Percentiles rank a stretch among this genome's conserved stretches.
Conservation (phyloP, 2,797 vertebrate species). For the Austrolebias charrua region DNA sequence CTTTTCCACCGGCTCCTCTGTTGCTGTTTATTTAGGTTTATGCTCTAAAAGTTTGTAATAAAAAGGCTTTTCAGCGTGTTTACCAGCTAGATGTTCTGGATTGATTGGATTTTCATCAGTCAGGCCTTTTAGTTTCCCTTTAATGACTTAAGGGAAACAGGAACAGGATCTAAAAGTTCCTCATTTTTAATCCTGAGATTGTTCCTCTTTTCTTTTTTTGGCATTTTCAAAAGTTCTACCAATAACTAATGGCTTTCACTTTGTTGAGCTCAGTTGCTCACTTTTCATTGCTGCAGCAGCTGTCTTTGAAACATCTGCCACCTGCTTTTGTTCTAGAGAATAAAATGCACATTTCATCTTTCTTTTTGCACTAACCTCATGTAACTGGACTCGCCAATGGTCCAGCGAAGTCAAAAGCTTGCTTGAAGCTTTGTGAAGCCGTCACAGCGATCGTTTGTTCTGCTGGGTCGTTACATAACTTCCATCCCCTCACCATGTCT, state of each 20-base stretch:
- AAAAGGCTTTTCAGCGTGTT: conserved; percentile 13
- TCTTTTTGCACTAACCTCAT: conserved; percentile 54
- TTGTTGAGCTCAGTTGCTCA: conserved; percentile 19
- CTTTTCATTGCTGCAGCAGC: conserved; percentile 18
- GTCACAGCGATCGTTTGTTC: conserved; percentile 19
- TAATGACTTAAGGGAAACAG: conserved; percentile 24
- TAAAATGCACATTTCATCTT: conserved; percentile 20
- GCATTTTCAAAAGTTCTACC: conserved; percentile 4
- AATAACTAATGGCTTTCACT: conserved; percentile 1
- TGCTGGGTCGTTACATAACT: conserved; percentile 40
- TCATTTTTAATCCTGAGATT: conserved; percentile 32
- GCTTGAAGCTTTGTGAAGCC: conserved; percentile 38
- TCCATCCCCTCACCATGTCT: conserved; percentile 52
- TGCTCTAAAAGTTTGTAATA: conserved; percentile 13
- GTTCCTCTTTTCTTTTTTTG: conserved; percentile 21
- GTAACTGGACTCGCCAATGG: conserved; percentile 32
- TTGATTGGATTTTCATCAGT: not conserved
- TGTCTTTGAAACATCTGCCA: conserved; percentile 1
- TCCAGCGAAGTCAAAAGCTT: conserved; percentile 26
- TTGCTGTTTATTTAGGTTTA: conserved; percentile 38
- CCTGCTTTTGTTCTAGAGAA: conserved; percentile 13
- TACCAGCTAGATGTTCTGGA: conserved; percentile 16
- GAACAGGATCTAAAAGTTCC: not conserved
- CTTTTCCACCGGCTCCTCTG: conserved; percentile 20
- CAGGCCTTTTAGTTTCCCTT: conserved; percentile 32